Evolutionary conservation across 2,888 invertebrate genomes (phyloP), one percentile per base, ranked within the genome.

Genomic region (Oscheius onirici): DNA sequence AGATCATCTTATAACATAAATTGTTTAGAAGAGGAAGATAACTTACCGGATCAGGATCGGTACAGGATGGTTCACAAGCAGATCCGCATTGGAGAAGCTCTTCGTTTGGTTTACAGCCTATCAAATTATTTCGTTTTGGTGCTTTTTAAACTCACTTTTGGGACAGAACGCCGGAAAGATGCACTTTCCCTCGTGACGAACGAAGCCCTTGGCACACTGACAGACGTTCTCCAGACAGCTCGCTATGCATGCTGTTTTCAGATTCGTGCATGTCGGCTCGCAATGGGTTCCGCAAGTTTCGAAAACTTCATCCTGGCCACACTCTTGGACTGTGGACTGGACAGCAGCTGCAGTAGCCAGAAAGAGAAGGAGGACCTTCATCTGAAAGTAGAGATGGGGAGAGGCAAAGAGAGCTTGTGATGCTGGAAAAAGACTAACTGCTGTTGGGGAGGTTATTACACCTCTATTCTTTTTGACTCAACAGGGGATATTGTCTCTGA

Each of bases 71-170:
- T 28, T 63, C 63, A 49, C 63, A 63, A 5, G 63, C 63, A n/a
- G 63, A 49, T 63, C 63, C 63, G 49, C 63, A 63, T 20, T 46
- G 44, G 13, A 28, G 49, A 5, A 63, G 44, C 49, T 63, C 63
- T 34, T 63, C 63, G 34, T 63, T 63, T 49, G 13, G 8, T 5
- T 24, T 46, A 20, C 63, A 63, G 63, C 6, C 63, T 63, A 28
- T 6, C 6, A 28, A 55, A 52, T 5, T 40, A n/a, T 41, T 58
- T 58, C 34, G 34, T 34, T 3, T 34, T 34, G 8, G 34, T 3
- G 5, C 34, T n/a, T n/a, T n/a, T n/a, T n/a, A 34, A 46, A 46
- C 46, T 13, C 13, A 49, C 49, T 22, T 17, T 49, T 49, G 2
- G 49, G 49, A 17, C 49, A 49, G 22, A 49, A 26, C 5, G 28